Conservation (phyloP, 64 coral and sea anemone species). For the Hydrozoanthus tunicans region DNA sequence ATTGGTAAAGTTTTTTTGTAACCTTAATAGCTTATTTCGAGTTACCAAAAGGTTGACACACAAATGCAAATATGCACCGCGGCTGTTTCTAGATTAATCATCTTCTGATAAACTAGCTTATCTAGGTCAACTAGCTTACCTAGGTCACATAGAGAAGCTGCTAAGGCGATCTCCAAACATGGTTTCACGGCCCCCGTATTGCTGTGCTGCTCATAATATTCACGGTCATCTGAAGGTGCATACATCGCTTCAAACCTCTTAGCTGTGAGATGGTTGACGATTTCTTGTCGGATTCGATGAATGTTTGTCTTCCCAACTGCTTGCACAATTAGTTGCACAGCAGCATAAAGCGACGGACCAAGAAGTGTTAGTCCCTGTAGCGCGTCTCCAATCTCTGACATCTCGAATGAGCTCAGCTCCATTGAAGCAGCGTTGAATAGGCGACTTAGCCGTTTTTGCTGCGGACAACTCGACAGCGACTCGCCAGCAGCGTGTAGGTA, state of each 20-base stretch:
- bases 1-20: too few species aligned
- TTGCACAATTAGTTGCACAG: not conserved
- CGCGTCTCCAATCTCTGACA: constrained; percentile 11
- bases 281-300: constrained; percentile 3
- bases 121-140: not conserved
- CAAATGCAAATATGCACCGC: not conserved
- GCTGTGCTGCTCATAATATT: constrained; percentile 35
- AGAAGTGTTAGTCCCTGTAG: not conserved
- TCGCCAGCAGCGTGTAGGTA: constrained; percentile 17
- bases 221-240: not conserved
- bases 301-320: constrained; percentile 10
- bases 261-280: constrained; percentile 5
- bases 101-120: not conserved
- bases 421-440: not conserved
- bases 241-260: not conserved
- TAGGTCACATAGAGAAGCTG: constrained; percentile 4
- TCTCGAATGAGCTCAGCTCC: not conserved
- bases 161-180: constrained; percentile 16
- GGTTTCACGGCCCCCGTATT: constrained; percentile 11
- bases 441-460: not conserved
- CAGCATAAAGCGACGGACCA: constrained; percentile 3
- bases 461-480: not conserved
- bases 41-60: not conserved
- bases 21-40: too few species aligned
- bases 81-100: too few species aligned